Conservation (phyloP, 2,888 invertebrate species). For the Diloba caeruleocephala region DNA sequence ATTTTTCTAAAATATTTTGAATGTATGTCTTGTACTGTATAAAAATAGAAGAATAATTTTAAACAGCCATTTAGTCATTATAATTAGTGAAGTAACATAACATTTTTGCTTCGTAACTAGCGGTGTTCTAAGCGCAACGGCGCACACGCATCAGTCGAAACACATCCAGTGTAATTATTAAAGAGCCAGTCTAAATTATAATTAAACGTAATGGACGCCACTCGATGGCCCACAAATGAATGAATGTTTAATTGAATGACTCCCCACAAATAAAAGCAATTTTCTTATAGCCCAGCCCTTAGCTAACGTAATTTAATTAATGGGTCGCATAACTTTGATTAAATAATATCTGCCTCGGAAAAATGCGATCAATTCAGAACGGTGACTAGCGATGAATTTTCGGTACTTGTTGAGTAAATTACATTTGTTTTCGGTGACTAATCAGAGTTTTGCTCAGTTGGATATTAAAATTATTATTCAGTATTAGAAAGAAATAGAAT, state of each 20-base stretch:
- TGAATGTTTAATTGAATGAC: conserved; percentile 81
- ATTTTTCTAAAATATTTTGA: no score
- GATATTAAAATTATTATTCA: no score
- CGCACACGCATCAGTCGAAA: conserved; percentile 42
- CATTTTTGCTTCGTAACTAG: conserved; percentile 10
- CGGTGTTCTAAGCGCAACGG: conserved; percentile 6
- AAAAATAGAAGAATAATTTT: no score
- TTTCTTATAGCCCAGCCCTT: conserved; percentile 77
- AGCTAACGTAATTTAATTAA: conserved; percentile 80
- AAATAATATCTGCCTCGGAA: conserved; percentile 68
- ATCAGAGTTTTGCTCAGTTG: not conserved
- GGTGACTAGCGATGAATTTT: conserved; percentile 22
- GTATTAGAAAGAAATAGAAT: no score
- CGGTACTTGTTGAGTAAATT: conserved; percentile 33
- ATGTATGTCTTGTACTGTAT: no score
- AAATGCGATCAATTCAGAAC: conserved; percentile 48
- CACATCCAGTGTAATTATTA: conserved; percentile 59
- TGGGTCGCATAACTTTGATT: conserved; percentile 80
- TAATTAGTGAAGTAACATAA: conserved; percentile 19
- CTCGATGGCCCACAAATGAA: conserved; percentile 79
- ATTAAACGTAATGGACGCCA: conserved; percentile 81
- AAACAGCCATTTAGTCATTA: not conserved
- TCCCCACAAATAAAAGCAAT: conserved; percentile 84
- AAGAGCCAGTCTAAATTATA: conserved; percentile 76
- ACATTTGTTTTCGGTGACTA: not conserved